These are phyloP conservation scores for Rhagophthalmus giganteus DNA, from an alignment of 2,888 invertebrate genomes.

Conservation along the genomic window DNA sequence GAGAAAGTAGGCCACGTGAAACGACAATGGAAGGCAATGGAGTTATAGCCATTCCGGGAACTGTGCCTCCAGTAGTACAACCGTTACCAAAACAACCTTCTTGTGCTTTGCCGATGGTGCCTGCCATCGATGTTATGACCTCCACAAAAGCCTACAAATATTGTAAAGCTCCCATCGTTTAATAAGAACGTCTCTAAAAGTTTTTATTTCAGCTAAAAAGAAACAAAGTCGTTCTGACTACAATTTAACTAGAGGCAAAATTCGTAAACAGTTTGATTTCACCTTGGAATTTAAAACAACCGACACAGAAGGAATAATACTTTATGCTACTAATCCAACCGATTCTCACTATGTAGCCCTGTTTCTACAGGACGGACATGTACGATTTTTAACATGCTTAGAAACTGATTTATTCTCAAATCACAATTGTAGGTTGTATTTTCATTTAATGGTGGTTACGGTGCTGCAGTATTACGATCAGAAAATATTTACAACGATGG, in stretches of 20 bases:
- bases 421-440: constrained; percentile 62
- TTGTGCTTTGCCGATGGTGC: constrained; percentile 61
- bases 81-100: constrained; percentile 53
- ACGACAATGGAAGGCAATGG: not conserved
- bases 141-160: constrained; percentile 64
- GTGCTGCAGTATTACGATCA: constrained; percentile 60
- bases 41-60: constrained; percentile 44
- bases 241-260: constrained; percentile 58
- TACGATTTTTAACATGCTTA: constrained; percentile 49
- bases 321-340: constrained; percentile 72
- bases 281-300: constrained; percentile 78
- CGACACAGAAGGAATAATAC: constrained; percentile 76
- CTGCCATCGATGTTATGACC: constrained; percentile 57
- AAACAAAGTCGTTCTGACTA: constrained; percentile 76
- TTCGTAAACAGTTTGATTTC: constrained; percentile 72
- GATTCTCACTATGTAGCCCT: constrained; percentile 71
- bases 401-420: not conserved
- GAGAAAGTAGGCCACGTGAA: constrained; percentile 4
- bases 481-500: constrained; percentile 68
- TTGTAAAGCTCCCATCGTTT: constrained; percentile 52
- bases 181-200: constrained; percentile 2
- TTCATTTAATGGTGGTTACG: constrained; percentile 72
- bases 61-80: constrained; percentile 35
- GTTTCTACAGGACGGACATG: constrained; percentile 73
- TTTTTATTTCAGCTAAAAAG: constrained; percentile 60